Evolutionary conservation across 1,140 invertebrate species (phyloP), one percentile per base, ranked within the genome.

Genomic region (Drosophila ananassae): DNA sequence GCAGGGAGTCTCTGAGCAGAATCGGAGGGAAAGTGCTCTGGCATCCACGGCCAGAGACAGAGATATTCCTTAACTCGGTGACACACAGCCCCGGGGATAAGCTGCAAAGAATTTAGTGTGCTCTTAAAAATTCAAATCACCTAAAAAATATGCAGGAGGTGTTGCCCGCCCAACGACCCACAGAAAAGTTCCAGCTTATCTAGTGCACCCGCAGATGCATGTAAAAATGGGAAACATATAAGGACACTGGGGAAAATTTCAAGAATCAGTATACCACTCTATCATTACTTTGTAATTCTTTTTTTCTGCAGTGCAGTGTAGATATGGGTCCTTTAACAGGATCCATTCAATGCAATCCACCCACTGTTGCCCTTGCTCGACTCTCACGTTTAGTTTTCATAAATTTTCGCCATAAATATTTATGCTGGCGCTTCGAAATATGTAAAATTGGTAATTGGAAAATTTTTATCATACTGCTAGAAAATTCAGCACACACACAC

Each of bases 401-500:
- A 83, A 82, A 87, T 87, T 83, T 89, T 59, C 67, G 83, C 72
- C 74, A 87, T 87, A 89, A 87, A 87, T 82, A 87, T 85, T 85
- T 85, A 85, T 87, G 82, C 59, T 59, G 61, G 66, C 62, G 74
- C 63, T 74, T 77, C 66, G 79, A 82, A 89, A 89, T 87, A 87
- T 87, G 83, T 76, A 87, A 89, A 87, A 87, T 89, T 71, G 79
- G 83, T 87, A 87, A 87, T 87, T 87, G 83, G 83, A 87, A 87
- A 87, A 87, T 87, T 85, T 81, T 79, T 85, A 85, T 85, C 82
- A 82, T 82, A 66, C 68, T 63, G 25, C 13, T 17, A 21, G 22
- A 22, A 32, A 21, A n/a, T 51, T 58, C 22, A 1, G 34, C 44
- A 37, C 50, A 55, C 68, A 34, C 37, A 44, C 41, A 8, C 41